Conservation (phyloP, 2,113 vertebrate genomes). For the Megaceryle torquata region DNA sequence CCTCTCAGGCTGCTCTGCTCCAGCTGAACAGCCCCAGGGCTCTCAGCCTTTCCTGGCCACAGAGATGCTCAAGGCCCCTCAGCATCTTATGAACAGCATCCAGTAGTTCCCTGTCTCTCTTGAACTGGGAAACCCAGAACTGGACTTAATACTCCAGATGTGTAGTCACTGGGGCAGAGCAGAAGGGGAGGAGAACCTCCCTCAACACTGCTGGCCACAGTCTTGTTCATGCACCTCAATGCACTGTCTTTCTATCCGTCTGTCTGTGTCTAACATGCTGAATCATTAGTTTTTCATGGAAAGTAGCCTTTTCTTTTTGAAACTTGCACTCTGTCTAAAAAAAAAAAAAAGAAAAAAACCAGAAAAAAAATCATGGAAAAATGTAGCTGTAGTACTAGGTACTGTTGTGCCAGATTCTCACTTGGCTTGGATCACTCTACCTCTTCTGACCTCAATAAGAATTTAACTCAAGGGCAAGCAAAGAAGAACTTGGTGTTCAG, state of each 20-base stretch:
- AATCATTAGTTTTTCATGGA: neutral
- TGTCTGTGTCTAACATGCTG: neutral
- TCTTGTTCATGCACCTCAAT: neutral
- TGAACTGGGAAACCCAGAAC: neutral
- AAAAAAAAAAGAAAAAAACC: neutral
- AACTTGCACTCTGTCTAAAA: neutral
- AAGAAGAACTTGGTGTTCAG: slow-evolving; percentile 44
- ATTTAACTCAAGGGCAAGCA: slow-evolving; percentile 39
- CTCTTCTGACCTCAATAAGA: slow-evolving; percentile 58
- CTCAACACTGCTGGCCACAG: neutral
- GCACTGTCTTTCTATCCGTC: neutral
- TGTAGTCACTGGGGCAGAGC: neutral
- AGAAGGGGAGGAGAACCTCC: neutral
- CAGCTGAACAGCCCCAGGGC: neutral
- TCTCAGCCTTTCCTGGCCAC: neutral
- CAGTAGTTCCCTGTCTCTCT: neutral
- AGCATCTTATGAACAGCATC: neutral
- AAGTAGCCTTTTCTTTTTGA: neutral
- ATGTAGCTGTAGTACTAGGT: slow-evolving; percentile 8
- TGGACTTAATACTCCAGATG: neutral
- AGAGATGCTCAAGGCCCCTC: neutral
- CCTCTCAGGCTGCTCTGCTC: neutral
- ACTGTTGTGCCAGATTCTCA: slow-evolving; percentile 17
- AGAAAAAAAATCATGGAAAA: slow-evolving; percentile 10
- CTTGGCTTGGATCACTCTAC: slow-evolving; percentile 42